Base-by-base conservation (phyloP, 2,888 invertebrate genomes). In the Caenorhabditis zanzibari region DNA sequence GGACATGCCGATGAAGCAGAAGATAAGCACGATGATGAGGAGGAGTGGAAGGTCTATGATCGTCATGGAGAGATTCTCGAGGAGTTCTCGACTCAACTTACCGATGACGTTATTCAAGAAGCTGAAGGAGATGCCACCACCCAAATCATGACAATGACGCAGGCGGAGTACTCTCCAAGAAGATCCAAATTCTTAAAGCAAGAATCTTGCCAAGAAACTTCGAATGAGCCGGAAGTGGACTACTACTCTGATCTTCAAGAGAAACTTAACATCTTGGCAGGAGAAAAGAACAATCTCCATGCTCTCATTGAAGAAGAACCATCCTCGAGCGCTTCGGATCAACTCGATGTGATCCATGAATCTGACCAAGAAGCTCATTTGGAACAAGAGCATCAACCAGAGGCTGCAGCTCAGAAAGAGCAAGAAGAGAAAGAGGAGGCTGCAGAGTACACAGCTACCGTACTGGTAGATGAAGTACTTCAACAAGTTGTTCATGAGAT, bases 201-300 rank as follows among this genome's bases (percentile, higher is more conserved):
- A 71, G 88, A 87, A 59, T 86, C 86, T 12, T 86, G 86, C 52
- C 85, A 88, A 32, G 89, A 89, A 47, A 84, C 87, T 19, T 56
- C 87, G 12, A 84, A 85, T 59, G 89, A 89, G 63, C 89, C 84
- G 9, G 89, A 89, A 77, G 85, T 86, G 19, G 89, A 89, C 66
- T 89, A 89, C 58, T 85, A 88, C 32, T 85, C 86, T 6, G 89
- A 89, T 80, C 86, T 89, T 16, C 88, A 86, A 61, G 88, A 89
- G 61, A 87, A 88, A 56, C 74, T 88, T 44, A 85, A 81, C 22
- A 85, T 87, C 64, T 80, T 89, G 26, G 88, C 87, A 1, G 79
- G 82, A 38, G 85, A 89, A 66, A 71, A 80, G 49, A 72, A 61
- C 35, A 63, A 63, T 38, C 38, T 76, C 19, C 71, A 44, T 16